phyloP scores from a whole-genome alignment of 2,888 invertebrate species.

The Kryphioiulus occultus region DNA sequence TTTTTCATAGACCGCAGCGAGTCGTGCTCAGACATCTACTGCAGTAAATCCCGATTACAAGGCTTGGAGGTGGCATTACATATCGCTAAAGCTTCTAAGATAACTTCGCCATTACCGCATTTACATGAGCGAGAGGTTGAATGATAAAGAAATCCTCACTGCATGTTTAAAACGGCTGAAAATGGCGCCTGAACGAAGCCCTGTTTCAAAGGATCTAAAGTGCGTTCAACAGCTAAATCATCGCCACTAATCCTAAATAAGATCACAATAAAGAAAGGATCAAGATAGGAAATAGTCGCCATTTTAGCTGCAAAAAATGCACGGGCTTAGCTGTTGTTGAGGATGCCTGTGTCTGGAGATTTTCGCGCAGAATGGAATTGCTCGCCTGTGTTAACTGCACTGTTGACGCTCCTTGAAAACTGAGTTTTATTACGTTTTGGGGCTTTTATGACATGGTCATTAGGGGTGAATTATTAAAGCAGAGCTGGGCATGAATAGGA shows the following conservation, averaged over 20 bases:
- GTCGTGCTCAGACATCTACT: background rate
- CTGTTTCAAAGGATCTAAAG: background rate
- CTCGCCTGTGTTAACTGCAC: constrained; percentile 28
- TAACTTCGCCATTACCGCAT: background rate
- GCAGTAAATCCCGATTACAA: constrained; percentile 9
- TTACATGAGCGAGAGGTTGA: background rate
- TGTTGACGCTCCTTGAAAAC: constrained; percentile 31
- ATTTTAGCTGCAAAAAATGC: background rate
- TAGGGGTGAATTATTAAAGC: constrained; percentile 35
- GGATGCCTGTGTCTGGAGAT: background rate
- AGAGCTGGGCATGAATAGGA: constrained; percentile 31
- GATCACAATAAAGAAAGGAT: constrained; percentile 31
- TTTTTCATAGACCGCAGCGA: background rate
- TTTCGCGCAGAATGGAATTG: background rate
- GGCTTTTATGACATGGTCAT: constrained; percentile 35
- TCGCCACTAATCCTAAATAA: background rate
- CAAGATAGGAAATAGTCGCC: constrained; percentile 3
- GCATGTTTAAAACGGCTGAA: background rate
- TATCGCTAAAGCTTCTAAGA: background rate
- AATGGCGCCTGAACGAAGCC: background rate
- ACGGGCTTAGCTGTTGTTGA: background rate
- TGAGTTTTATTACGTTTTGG: constrained; percentile 9
- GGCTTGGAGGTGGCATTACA: background rate
- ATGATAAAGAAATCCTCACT: background rate
- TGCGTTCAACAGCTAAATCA: constrained; percentile 1